Evolutionary conservation across 2,797 vertebrate genomes (phyloP), one percentile per base, ranked within the genome.

Genomic region (Eulemur rubriventer): DNA sequence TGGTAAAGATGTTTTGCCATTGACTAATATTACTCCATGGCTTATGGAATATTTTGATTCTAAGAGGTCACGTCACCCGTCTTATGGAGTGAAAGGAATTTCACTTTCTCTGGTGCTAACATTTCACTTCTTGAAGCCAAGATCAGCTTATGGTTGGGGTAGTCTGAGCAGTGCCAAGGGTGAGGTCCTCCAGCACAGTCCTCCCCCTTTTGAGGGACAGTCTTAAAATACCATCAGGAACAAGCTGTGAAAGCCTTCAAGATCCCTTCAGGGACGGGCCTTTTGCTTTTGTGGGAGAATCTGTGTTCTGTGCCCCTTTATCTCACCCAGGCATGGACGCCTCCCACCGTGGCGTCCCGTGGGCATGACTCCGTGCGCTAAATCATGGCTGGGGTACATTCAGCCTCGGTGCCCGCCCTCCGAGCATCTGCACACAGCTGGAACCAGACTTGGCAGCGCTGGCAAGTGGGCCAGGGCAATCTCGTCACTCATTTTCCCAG

Each of bases 181-280:
- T 4, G 2, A 46, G 17, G 28, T 35, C 55, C 28, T 24, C 0
- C 0, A 38, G 20, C 1, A 28, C 8, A 0, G 1, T 7, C 30
- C 46, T 26, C 14, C n/a, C 20, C 11, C 5, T 50, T 70, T 50
- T 30, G 59, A 63, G 17, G 24, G 33, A 4, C 9, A 33, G 6
- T 43, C 75, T 89, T 73, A 41, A 28, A 33, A 1, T 7, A 11
- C 12, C 30, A 0, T 33, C 48, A 28, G 41, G 16, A 38, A 70
- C 20, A 55, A 81, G 48, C 33, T 24, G 0, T 28, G 50, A 52
- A 46, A 52, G 6, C 26, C 26, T 63, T 72, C 43, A 6, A 1
- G 50, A 57, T 67, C 41, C 63, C 75, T 30, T 48, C 43, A 17
- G 57, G 73, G 82, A 55, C 1, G 1, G 28, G 4, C 30, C 63